Conservation (phyloP, 2,113 vertebrate species). For the Megalops atlanticus region DNA sequence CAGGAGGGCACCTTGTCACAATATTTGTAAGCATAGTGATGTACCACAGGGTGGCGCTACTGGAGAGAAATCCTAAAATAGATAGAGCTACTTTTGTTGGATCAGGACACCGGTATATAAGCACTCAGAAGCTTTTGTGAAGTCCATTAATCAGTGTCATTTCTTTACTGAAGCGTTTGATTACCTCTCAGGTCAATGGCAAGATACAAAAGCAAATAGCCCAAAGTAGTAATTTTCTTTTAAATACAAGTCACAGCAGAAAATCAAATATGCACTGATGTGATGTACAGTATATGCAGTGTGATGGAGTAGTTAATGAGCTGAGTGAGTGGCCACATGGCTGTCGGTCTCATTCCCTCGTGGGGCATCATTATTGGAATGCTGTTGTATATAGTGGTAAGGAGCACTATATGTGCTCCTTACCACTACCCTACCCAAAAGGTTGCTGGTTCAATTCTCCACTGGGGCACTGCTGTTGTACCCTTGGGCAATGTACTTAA, state of each 20-base stretch:
- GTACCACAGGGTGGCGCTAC: conserved; percentile 60
- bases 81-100: neutral
- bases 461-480: too few relatives aligned
- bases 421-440: too few relatives aligned
- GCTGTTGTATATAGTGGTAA: too few relatives aligned
- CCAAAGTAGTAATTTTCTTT: neutral
- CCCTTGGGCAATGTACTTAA: too few relatives aligned
- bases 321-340: too few relatives aligned
- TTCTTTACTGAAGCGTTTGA: neutral
- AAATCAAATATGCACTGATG: neutral
- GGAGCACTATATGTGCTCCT: too few relatives aligned
- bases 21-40: conserved; percentile 38
- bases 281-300: neutral
- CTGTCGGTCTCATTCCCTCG: too few relatives aligned
- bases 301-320: neutral
- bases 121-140: neutral
- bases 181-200: neutral
- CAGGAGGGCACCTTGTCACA: neutral
- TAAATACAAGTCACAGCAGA: neutral
- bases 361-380: too few relatives aligned
- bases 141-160: neutral
- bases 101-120: neutral
- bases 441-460: too few relatives aligned
- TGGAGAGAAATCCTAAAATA: neutral
- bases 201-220: neutral